Evolutionary conservation across 2,888 invertebrate species (phyloP).

Genomic region (Microplitis manilae): DNA sequence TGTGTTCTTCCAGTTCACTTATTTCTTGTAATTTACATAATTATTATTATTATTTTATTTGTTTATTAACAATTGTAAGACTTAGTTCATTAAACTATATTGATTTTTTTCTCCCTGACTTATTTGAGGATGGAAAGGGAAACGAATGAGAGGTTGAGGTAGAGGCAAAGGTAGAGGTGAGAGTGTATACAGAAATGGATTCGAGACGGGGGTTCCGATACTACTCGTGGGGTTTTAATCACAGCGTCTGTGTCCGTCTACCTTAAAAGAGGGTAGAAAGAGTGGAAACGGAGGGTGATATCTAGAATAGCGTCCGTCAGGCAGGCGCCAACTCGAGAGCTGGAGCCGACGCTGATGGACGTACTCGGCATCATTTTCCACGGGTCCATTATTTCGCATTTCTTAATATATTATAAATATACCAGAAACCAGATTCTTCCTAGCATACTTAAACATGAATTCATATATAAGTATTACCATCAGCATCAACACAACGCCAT

Average conservation of each 20-base stretch:
- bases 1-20: slow-evolving; percentile 12
- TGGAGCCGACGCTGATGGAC: slow-evolving; percentile 46
- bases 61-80: neutral
- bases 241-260: slow-evolving; percentile 48
- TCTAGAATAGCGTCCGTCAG: slow-evolving; percentile 58
- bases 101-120: slow-evolving; percentile 25
- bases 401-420: slow-evolving; percentile 29
- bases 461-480: neutral
- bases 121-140: slow-evolving; percentile 10
- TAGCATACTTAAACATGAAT: neutral
- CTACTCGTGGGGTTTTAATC: slow-evolving; percentile 50
- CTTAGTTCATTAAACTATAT: slow-evolving; percentile 21
- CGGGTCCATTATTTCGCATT: slow-evolving; percentile 47
- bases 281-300: slow-evolving; percentile 49
- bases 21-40: neutral
- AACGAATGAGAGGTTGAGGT: slow-evolving; percentile 11
- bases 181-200: slow-evolving; percentile 38
- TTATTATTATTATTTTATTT: neutral
- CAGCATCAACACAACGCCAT: too few species aligned
- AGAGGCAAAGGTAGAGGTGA: slow-evolving; percentile 18
- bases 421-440: slow-evolving; percentile 18
- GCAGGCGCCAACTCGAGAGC: slow-evolving; percentile 53
- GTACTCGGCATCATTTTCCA: slow-evolving; percentile 48
- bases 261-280: slow-evolving; percentile 41
- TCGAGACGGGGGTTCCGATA: slow-evolving; percentile 40